A percentile compares a stretch with the other conserved stretches of the same genome.
Evolutionary conservation across 2,797 vertebrate genomes (phyloP).

Genomic region (Rachycentron canadum): DNA sequence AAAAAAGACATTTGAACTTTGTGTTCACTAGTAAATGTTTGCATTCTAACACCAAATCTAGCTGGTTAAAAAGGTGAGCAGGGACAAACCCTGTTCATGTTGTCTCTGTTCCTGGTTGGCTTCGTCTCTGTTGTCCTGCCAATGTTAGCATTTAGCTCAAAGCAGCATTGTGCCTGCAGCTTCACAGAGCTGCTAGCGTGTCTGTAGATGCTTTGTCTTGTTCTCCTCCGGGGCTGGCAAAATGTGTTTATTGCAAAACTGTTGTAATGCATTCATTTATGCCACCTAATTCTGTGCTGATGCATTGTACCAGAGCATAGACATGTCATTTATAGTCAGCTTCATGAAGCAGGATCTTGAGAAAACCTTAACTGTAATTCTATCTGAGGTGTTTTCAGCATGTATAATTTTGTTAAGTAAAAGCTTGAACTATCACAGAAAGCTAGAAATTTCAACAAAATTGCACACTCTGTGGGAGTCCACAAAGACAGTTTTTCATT

Average conservation of each 20-base stretch:
- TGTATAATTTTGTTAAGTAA: slow-evolving; percentile 44
- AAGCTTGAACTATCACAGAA: slow-evolving; percentile 21
- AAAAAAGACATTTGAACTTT: background rate
- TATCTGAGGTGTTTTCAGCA: slow-evolving; percentile 14
- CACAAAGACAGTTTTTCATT: slow-evolving; percentile 22
- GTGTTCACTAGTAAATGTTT: background rate
- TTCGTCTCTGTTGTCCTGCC: background rate
- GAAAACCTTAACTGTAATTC: slow-evolving; percentile 7
- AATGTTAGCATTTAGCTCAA: too few relatives aligned
- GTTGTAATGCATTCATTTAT: background rate
- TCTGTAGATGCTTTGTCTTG: background rate
- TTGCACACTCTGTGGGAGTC: slow-evolving; percentile 39
- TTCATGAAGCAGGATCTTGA: background rate
- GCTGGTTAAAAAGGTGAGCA: background rate
- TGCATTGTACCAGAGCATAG: slow-evolving; percentile 8
- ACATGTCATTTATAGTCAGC: background rate
- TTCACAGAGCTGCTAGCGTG: background rate
- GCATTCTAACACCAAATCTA: background rate
- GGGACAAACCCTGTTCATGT: too few relatives aligned
- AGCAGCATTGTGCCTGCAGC: too few relatives aligned
- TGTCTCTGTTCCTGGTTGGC: background rate
- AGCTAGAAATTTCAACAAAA: slow-evolving; percentile 49
- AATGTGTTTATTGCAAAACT: background rate
- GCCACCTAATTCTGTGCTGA: background rate
- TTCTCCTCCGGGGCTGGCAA: slow-evolving; percentile 1